Evolutionary conservation across 2,888 invertebrate species (phyloP).

Genomic region (Leptinotarsa rubiginosa): DNA sequence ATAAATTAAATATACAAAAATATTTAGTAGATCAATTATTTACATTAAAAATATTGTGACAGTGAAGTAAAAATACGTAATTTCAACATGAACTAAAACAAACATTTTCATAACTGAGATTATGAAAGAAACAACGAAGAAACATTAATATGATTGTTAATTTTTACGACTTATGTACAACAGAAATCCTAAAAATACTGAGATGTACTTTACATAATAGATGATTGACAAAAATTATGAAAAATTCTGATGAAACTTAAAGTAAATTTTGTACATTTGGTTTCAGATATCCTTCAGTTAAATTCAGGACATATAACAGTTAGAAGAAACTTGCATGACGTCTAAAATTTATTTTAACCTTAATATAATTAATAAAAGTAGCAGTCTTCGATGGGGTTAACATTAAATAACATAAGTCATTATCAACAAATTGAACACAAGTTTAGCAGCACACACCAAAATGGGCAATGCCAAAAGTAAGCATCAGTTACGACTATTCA

Average conservation of each 20-base stretch:
- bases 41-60: conserved; percentile 20
- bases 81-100: conserved; percentile 13
- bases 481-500: not conserved
- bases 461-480: conserved; percentile 14
- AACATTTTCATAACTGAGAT: not conserved
- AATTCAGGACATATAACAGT: conserved; percentile 54
- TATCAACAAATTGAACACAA: conserved; percentile 40
- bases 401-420: conserved; percentile 37
- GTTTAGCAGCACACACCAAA: conserved; percentile 22
- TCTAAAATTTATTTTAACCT: conserved; percentile 36
- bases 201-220: conserved; percentile 13
- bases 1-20: conserved; percentile 22
- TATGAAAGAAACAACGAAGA: conserved; percentile 2
- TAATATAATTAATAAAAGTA: conserved; percentile 41
- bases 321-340: conserved; percentile 50
- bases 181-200: conserved; percentile 16
- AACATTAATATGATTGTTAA: conserved; percentile 13
- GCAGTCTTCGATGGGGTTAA: conserved; percentile 49
- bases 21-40: conserved; percentile 19
- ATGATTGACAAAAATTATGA: conserved; percentile 30
- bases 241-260: conserved; percentile 41
- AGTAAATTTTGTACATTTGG: conserved; percentile 54
- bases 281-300: conserved; percentile 55
- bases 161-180: conserved; percentile 14
- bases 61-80: conserved; percentile 7